Conservation (phyloP, 2,113 vertebrate species). For the Centrocercus urophasianus region DNA sequence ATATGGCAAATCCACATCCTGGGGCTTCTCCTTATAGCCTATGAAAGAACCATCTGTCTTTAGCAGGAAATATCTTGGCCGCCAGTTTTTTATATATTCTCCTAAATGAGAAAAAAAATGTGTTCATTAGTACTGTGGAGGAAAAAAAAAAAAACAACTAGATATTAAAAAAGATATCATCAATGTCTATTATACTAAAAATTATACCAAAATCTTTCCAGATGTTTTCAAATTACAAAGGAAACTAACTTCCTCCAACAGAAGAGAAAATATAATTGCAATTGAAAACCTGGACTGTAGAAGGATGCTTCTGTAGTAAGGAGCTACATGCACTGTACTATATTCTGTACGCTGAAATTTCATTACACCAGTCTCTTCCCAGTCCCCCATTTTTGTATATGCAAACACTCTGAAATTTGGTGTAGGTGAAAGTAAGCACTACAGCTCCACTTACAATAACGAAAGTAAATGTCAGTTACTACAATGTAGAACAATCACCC, state of each 20-base stretch:
- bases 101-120: conserved; percentile 77
- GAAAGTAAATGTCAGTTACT: neutral
- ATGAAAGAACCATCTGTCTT: conserved; percentile 99
- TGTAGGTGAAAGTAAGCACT: neutral
- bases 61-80: conserved; percentile 95
- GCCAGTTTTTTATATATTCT: conserved; percentile 99
- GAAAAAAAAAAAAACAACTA: neutral
- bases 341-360: neutral
- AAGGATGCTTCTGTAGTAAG: neutral
- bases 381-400: neutral
- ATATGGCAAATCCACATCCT: conserved; percentile 96
- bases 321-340: neutral
- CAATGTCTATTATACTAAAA: neutral
- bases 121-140: conserved; percentile 52
- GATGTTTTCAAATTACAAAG: neutral
- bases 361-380: neutral
- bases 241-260: neutral
- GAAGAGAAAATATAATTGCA: neutral
- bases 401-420: neutral
- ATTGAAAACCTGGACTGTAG: neutral
- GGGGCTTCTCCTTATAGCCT: conserved; percentile 98
- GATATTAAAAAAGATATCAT: conserved; percentile 31
- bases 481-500: neutral
- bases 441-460: neutral
- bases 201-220: neutral